Base-by-base conservation (phyloP, 2,888 invertebrate species). In the Cyclophora punctaria region DNA sequence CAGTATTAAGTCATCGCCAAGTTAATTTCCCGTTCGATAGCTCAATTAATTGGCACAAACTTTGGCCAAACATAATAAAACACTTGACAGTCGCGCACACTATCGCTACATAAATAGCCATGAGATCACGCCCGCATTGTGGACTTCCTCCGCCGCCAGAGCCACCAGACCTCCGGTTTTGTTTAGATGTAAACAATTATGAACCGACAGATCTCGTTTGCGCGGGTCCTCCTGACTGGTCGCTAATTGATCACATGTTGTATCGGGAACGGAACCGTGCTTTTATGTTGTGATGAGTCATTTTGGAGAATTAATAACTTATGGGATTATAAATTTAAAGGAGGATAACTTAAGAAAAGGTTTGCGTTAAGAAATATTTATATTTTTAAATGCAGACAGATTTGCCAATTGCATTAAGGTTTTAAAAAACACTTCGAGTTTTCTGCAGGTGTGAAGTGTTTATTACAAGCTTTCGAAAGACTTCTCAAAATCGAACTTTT, bases 251-350 rank as follows among this genome's bases (percentile, higher is more conserved):
- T 57, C 70, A 58, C 55, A 44, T 51, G 51, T 51, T 60, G 69
- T 71, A 67, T 69, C 63, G 61, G 57, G 62, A 64, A 69, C 55
- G 59, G 48, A 60, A 47, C 49, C 63, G 64, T 62, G 63, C 69
- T 64, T 67, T 63, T 62, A 62, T 66, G 62, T 48, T 45, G 41
- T 53, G 53, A 58, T 71, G 71, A 58, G 69, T 71, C 71, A 72
- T 57, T 49, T 45, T 7, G 20, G 1, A 20, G 20, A 20, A 20
- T 20, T 20, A 20, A 20, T 20, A 20, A 20, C 20, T 20, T 20
- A 20, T 20, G 20, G 20, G 20, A 20, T 1, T 1, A 20, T 20
- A 20, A 20, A 1, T 20, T 20, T 20, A 20, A 20, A 20, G 20
- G 20, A 20, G 20, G 20, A 20, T 20, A 20, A 20, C 20, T 20